These are phyloP conservation scores for Triplophysa yarkandensis DNA, from an alignment of 2,797 vertebrate genomes.

Conservation along the genomic window DNA sequence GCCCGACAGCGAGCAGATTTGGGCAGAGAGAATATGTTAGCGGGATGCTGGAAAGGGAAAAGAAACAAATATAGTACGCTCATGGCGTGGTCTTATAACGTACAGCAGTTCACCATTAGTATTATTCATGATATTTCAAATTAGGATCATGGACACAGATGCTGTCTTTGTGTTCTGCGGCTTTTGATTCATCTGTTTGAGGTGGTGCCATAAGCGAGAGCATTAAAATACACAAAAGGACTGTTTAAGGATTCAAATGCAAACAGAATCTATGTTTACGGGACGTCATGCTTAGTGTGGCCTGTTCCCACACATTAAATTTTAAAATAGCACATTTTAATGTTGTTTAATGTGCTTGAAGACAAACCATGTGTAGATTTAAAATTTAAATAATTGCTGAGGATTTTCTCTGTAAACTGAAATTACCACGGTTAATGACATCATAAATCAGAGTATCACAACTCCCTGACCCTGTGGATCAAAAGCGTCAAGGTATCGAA, in stretches of 20 bases:
- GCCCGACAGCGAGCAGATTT: constrained; percentile 48
- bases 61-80: constrained; percentile 50
- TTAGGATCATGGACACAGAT: neutral
- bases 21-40: constrained; percentile 28
- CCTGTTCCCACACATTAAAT: too few relatives aligned
- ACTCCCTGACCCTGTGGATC: too few relatives aligned
- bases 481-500: too few relatives aligned
- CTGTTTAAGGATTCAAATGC: neutral
- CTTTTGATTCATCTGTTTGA: neutral
- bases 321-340: too few relatives aligned
- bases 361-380: too few relatives aligned
- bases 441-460: too few relatives aligned
- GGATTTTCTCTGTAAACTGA: too few relatives aligned
- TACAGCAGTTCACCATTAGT: neutral
- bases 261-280: constrained; percentile 7
- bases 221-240: neutral
- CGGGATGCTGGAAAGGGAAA: constrained; percentile 21
- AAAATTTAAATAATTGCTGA: too few relatives aligned
- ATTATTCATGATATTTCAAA: neutral
- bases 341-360: too few relatives aligned
- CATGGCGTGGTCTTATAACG: neutral
- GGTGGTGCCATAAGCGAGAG: neutral
- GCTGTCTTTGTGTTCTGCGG: neutral
- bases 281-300: neutral
- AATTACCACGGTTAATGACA: too few relatives aligned